Conservation (phyloP, 2,113 vertebrate species). For the Albula glossodonta region DNA sequence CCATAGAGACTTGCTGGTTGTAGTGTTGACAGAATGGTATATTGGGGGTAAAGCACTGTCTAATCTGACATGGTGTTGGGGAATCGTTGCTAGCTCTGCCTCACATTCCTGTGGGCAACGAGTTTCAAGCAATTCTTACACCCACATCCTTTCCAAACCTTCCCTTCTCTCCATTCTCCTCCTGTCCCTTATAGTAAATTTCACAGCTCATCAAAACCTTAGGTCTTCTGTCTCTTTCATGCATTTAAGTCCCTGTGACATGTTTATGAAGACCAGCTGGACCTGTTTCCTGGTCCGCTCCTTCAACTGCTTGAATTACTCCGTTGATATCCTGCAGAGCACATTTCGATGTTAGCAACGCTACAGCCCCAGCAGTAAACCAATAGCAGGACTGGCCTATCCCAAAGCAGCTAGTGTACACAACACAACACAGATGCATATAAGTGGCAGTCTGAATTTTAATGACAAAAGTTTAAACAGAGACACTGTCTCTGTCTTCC, state of each 20-base stretch:
- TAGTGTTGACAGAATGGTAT: background rate
- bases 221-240: background rate
- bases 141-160: background rate
- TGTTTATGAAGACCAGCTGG: background rate
- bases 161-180: background rate
- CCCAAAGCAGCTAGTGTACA: background rate
- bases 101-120: background rate
- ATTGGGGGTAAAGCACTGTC: background rate
- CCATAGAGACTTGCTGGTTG: background rate
- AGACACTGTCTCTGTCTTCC: background rate
- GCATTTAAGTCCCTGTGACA: background rate
- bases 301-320: background rate
- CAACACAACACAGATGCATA: background rate
- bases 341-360: no score
- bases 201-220: background rate
- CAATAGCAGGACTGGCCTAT: background rate
- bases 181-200: background rate
- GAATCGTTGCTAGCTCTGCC: background rate
- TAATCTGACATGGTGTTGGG: background rate
- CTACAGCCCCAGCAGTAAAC: background rate
- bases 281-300: background rate
- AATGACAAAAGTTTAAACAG: background rate
- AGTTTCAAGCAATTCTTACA: background rate
- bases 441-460: background rate
- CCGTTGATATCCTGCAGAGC: background rate